A percentile compares a stretch with the other conserved stretches of the same genome.
Evolutionary conservation across 2,113 vertebrate genomes (phyloP).

Genomic region (Lampris incognitus): DNA sequence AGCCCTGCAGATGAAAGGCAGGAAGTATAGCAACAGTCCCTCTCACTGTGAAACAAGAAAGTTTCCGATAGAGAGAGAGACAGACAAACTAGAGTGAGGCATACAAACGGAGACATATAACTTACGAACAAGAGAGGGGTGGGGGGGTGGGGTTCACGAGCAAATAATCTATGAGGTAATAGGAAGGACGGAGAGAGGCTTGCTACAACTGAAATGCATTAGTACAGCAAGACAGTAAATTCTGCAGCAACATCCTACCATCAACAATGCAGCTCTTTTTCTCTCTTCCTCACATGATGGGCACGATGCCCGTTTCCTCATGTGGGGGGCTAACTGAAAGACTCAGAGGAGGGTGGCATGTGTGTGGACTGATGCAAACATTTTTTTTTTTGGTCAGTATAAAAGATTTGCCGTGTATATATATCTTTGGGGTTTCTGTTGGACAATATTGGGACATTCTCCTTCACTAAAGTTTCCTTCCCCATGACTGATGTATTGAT

Average conservation of each 20-base stretch:
- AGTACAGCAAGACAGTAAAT: constrained; percentile 9
- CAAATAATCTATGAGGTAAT: constrained; percentile 5
- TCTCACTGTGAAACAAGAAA: constrained; percentile 22
- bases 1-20: constrained; percentile 72
- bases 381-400: too few relatives aligned
- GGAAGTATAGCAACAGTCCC: constrained; percentile 64
- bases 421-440: too few relatives aligned
- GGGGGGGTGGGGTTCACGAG: not conserved
- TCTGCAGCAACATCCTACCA: not conserved
- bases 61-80: constrained; percentile 50
- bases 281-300: constrained; percentile 4
- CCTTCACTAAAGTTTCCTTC: too few relatives aligned
- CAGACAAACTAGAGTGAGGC: constrained; percentile 17
- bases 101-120: not conserved
- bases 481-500: too few relatives aligned
- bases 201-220: not conserved
- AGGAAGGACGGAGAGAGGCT: not conserved
- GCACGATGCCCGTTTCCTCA: constrained; percentile 9
- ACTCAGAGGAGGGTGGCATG: not conserved
- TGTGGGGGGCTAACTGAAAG: not conserved
- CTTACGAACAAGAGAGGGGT: not conserved
- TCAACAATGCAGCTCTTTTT: constrained; percentile 19
- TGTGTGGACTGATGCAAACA: too few relatives aligned
- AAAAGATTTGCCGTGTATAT: too few relatives aligned
- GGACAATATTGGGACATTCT: too few relatives aligned